Evolutionary conservation across 92 coral and sea anemone genomes (phyloP), one percentile per base, ranked within the genome.

Genomic region (Virgularia gustaviana): DNA sequence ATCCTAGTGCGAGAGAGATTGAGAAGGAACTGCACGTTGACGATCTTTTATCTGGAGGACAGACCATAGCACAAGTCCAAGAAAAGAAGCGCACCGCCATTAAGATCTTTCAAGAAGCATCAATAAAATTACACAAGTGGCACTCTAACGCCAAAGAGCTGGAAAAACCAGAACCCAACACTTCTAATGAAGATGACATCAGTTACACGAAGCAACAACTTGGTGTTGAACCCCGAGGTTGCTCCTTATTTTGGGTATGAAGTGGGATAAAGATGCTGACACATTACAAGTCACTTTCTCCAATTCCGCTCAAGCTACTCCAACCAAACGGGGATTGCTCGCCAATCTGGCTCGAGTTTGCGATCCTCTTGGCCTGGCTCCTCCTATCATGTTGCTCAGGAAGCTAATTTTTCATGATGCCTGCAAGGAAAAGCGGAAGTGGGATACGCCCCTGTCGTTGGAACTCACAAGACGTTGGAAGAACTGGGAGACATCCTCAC

Each of bases 381-480:
- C 57, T 0, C 56, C 57, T 7, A 38, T 34, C 24, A 38, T 36
- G 11, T 36, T 65, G 3, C 8, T 24, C 5, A 55, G 55, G 29
- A 65, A 65, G 19, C 54, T 20, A 22, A 36, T 65, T 18, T 65
- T 18, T 55, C 72, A 37, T 0, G 31, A 65, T 2, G 43, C 43
- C 6, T 65, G 72, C 31, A 55, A 65, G 0, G 9, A 10, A 23
- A 65, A 39, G 51, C 20, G 38, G 6, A 13, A 27, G 13, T 72
- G 79, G 84, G 49, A 65, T 47, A 1, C 38, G 52, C 4, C 44
- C 31, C 36, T 79, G 4, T 79, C 73, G 1, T 65, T 49, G 38
- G 28, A 11, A 23, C 43, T 72, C 24, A 15, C 55, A 12, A 39
- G 36, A 47, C 43, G 54, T 36, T 75, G 66, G 64, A 19, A 54